These are phyloP conservation scores for Caerostris extrusa DNA, from an alignment of 1,140 invertebrate species.

Conservation along the genomic window DNA sequence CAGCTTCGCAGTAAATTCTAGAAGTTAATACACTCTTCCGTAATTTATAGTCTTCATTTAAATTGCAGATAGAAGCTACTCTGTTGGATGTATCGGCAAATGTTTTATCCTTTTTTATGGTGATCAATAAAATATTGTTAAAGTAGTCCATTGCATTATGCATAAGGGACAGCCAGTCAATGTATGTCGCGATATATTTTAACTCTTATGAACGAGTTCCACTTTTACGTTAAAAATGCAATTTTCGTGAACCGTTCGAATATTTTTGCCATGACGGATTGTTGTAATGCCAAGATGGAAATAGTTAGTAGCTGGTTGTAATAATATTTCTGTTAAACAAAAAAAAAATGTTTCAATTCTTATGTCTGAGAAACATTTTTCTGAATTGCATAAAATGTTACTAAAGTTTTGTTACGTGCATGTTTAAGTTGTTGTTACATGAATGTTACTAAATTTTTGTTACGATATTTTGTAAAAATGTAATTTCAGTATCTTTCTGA, in stretches of 20 bases:
- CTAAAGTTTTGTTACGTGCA: too few species aligned
- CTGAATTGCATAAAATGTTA: too few species aligned
- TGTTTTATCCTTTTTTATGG: neutral
- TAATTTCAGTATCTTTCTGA: too few species aligned
- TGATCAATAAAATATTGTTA: constrained; percentile 41
- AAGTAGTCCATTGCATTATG: constrained; percentile 29
- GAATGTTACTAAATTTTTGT: too few species aligned
- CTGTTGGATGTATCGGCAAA: constrained; percentile 17
- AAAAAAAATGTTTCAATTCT: too few species aligned
- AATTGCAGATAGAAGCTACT: constrained; percentile 34
- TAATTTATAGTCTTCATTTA: constrained; percentile 49
- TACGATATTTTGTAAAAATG: too few species aligned
- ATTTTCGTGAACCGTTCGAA: neutral
- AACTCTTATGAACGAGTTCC: neutral
- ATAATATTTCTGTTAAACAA: too few species aligned
- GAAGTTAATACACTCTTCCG: constrained; percentile 21
- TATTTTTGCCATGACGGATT: neutral
- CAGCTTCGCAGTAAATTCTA: neutral
- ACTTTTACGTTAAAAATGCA: neutral
- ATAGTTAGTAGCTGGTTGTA: neutral
- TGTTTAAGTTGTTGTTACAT: too few species aligned
- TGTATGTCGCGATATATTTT: neutral
- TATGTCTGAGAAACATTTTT: too few species aligned
- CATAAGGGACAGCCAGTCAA: constrained; percentile 1
- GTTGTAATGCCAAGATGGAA: neutral